Conservation (phyloP, 64 coral and sea anemone genomes). For the Dendronephthya gigantea region DNA sequence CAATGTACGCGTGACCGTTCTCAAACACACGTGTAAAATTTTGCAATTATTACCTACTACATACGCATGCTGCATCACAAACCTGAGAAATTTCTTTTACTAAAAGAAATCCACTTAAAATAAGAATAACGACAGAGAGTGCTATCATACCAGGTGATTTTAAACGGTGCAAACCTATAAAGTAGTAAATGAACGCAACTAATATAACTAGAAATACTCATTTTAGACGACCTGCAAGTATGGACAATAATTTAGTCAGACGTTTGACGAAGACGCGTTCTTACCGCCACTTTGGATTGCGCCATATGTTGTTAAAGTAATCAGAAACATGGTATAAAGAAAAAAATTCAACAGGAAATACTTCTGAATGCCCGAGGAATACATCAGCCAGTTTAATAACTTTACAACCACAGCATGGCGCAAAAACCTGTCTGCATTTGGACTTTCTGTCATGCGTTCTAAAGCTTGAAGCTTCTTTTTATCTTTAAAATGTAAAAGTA, state of each 20-base stretch:
- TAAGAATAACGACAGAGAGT: neutral
- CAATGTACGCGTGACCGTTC: too few relatives aligned
- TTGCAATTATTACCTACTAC: too few relatives aligned
- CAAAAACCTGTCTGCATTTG: neutral
- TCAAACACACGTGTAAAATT: too few relatives aligned
- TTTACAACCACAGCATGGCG: neutral
- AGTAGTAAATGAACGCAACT: too few relatives aligned
- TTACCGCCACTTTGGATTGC: neutral
- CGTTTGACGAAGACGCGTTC: too few relatives aligned
- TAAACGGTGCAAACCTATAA: neutral
- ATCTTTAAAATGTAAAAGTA: too few relatives aligned
- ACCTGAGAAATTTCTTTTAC: neutral
- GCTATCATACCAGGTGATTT: neutral
- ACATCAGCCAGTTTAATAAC: neutral
- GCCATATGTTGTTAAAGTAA: neutral
- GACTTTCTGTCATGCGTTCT: neutral
- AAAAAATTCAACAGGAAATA: neutral
- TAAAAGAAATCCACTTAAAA: neutral
- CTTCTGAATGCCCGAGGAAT: neutral
- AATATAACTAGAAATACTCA: too few relatives aligned
- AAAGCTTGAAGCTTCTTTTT: too few relatives aligned
- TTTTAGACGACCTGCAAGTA: too few relatives aligned
- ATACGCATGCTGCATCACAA: too few relatives aligned
- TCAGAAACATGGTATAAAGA: neutral
- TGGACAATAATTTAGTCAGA: too few relatives aligned